These are phyloP conservation scores for Phymorhynchus buccinoides DNA, from an alignment of 1,140 invertebrate genomes.

Conservation along the genomic window DNA sequence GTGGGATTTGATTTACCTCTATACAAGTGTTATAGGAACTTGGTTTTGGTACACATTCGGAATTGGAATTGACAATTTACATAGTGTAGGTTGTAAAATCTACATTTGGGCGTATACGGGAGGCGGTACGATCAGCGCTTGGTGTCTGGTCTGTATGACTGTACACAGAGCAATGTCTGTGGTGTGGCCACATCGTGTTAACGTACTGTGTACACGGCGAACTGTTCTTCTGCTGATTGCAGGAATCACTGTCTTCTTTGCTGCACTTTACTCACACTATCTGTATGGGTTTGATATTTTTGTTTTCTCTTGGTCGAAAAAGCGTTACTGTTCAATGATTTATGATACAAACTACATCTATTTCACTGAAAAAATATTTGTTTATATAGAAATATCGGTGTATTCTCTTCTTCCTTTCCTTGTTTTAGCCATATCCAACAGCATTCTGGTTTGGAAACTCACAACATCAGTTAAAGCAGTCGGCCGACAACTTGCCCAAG, in stretches of 20 bases:
- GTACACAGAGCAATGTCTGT: conserved; percentile 23
- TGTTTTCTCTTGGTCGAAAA: no score
- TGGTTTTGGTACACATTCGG: no score
- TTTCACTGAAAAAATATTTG: not conserved
- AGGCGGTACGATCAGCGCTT: not conserved
- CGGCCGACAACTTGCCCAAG: not conserved
- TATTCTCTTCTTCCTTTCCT: not conserved
- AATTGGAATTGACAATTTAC: no score
- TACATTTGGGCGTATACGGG: no score
- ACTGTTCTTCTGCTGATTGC: not conserved
- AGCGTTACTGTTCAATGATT: not conserved
- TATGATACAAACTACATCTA: not conserved
- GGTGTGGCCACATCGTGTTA: conserved; percentile 20
- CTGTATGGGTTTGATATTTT: not conserved
- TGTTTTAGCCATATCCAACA: not conserved
- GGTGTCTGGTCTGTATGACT: conserved; percentile 3
- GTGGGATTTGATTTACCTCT: not conserved
- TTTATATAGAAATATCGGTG: not conserved
- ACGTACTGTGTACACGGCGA: conserved; percentile 7
- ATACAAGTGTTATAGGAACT: no score
- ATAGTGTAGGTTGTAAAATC: not conserved
- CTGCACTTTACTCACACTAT: not conserved
- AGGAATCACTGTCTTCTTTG: not conserved
- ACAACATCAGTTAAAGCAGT: not conserved
- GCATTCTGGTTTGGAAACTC: not conserved